Evolutionary conservation across 2,888 invertebrate genomes (phyloP).

Genomic region (Opisthograptis luteolata): DNA sequence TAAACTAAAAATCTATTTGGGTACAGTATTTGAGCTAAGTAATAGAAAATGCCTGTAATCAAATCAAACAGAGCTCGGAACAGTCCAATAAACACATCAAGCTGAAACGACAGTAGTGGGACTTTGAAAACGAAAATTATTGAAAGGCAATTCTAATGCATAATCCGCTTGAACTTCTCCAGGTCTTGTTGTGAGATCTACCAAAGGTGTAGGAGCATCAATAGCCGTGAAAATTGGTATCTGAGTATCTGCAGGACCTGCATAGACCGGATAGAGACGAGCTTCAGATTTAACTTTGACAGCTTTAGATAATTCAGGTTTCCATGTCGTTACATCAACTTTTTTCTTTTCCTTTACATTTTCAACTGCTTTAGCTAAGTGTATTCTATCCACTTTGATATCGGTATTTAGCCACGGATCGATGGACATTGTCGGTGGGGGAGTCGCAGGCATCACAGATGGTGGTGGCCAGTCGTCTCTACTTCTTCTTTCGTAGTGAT

Average conservation of each 20-base stretch:
- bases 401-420: slow-evolving; percentile 53
- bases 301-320: slow-evolving; percentile 50
- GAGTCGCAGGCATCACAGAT: slow-evolving; percentile 61
- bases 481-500: slow-evolving; percentile 76
- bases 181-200: slow-evolving; percentile 69
- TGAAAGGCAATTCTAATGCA: slow-evolving; percentile 75
- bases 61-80: slow-evolving; percentile 61
- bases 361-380: slow-evolving; percentile 45
- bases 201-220: slow-evolving; percentile 59
- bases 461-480: slow-evolving; percentile 62
- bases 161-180: slow-evolving; percentile 79
- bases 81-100: slow-evolving; percentile 67
- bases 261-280: slow-evolving; percentile 63
- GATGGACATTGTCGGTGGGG: slow-evolving; percentile 52
- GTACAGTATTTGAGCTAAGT: slow-evolving; percentile 67
- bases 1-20: slow-evolving; percentile 64
- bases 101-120: slow-evolving; percentile 79
- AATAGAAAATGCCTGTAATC: slow-evolving; percentile 59
- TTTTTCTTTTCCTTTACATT: slow-evolving; percentile 38
- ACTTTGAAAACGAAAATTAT: slow-evolving; percentile 80
- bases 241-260: slow-evolving; percentile 45
- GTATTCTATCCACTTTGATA: slow-evolving; percentile 63
- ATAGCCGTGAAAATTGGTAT: slow-evolving; percentile 55
- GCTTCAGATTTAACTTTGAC: slow-evolving; percentile 52
- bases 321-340: slow-evolving; percentile 50